phyloP scores from a whole-genome alignment of 2,797 vertebrate species.

The Peromyscus nudipes region DNA sequence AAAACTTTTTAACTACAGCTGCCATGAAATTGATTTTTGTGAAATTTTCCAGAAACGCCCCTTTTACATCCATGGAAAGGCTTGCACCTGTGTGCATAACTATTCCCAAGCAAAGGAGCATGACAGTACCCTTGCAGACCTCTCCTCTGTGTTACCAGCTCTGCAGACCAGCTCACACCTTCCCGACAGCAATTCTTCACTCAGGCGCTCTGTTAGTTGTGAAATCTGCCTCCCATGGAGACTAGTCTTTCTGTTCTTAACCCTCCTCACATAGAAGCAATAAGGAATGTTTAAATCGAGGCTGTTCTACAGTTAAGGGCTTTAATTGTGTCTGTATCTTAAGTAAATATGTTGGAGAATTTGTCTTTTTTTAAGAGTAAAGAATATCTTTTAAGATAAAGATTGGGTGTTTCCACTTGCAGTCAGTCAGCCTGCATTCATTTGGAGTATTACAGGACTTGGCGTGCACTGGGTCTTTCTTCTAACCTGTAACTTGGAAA shows the following conservation, averaged over 20 bases:
- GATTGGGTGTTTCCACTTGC: neutral
- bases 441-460: neutral
- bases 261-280: neutral
- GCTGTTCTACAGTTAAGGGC: neutral
- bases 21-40: constrained; percentile 39
- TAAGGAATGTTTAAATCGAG: neutral
- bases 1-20: constrained; percentile 40
- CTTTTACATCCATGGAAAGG: constrained; percentile 38
- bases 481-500: neutral
- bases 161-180: too few relatives aligned
- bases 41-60: constrained; percentile 49
- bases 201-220: neutral
- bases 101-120: neutral
- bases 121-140: neutral
- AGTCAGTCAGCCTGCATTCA: neutral
- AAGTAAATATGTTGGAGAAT: neutral
- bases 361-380: neutral
- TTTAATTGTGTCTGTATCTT: constrained; percentile 6
- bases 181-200: neutral
- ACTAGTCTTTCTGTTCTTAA: neutral
- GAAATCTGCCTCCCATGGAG: neutral
- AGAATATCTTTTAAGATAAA: neutral
- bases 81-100: neutral
- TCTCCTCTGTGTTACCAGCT: neutral
- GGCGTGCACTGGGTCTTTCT: neutral